Evolutionary conservation across 2,797 vertebrate species (phyloP).

Genomic region (Gallinago solitaria): DNA sequence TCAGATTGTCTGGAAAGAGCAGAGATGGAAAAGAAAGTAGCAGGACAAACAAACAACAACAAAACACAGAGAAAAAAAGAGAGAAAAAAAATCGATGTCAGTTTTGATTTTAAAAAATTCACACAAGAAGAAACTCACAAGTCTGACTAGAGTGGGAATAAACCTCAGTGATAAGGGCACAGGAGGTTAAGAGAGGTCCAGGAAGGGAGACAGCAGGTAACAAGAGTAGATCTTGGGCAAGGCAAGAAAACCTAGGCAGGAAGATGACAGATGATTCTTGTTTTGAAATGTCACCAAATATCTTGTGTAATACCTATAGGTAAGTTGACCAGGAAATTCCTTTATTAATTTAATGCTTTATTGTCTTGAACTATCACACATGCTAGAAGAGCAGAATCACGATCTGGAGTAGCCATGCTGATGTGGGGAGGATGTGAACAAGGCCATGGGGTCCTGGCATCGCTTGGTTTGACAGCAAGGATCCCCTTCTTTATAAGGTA

Average conservation of each 20-base stretch:
- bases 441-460: neutral
- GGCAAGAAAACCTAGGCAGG: neutral
- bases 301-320: neutral
- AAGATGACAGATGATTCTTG: neutral
- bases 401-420: fast-evolving
- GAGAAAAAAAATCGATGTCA: neutral
- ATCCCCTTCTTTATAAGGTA: neutral
- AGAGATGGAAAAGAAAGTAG: neutral
- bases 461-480: neutral
- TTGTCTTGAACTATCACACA: neutral
- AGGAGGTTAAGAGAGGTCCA: neutral
- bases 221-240: neutral
- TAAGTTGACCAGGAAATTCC: neutral
- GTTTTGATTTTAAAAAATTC: neutral
- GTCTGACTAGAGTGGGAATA: neutral
- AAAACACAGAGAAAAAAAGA: neutral
- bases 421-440: neutral
- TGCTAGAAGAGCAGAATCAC: neutral
- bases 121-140: neutral
- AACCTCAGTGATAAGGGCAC: neutral
- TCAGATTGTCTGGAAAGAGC: neutral
- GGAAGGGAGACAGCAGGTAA: neutral
- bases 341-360: neutral
- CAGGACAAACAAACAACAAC: neutral
- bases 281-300: neutral